A percentile compares a stretch with the other conserved stretches of the same genome.
phyloP scores from a whole-genome alignment of 2,888 invertebrate genomes.

The Microdon myrmicae region DNA sequence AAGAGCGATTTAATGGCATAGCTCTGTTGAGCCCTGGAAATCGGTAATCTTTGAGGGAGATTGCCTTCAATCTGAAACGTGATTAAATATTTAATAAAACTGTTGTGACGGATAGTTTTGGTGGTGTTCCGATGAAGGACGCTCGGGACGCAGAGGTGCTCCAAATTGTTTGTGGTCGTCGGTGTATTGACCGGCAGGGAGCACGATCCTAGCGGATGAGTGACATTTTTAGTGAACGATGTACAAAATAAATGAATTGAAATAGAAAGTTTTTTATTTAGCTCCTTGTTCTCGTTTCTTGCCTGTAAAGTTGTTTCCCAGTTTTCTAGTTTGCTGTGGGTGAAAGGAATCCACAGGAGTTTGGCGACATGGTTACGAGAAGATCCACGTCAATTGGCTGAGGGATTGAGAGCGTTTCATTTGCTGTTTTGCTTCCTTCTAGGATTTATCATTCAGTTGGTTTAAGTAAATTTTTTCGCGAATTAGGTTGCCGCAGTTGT shows the following conservation, averaged over 20 bases:
- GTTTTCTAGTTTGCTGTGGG: slow-evolving; percentile 3
- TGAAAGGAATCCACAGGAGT: background rate
- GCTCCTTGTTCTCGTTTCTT: background rate
- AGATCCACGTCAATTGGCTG: slow-evolving; percentile 25
- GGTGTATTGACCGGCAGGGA: slow-evolving; percentile 4
- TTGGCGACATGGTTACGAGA: background rate
- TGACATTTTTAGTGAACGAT: slow-evolving; percentile 11
- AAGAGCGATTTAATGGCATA: no score
- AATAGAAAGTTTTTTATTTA: slow-evolving; percentile 7
- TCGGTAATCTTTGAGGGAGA: no score
- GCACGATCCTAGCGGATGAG: background rate
- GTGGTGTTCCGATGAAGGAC: no score
- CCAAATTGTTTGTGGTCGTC: no score
- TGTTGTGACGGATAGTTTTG: no score
- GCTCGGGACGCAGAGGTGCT: no score
- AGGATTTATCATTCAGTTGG: slow-evolving; percentile 8
- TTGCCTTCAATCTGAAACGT: no score
- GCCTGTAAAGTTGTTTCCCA: slow-evolving; percentile 7
- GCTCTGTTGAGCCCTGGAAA: no score
- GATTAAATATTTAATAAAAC: no score
- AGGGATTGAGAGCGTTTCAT: slow-evolving; percentile 4
- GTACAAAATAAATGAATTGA: slow-evolving; percentile 16
- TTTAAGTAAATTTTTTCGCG: slow-evolving; percentile 4
- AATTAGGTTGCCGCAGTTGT: no score
- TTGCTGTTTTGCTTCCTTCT: no score